Evolutionary conservation across 2,888 invertebrate species (phyloP), one percentile per base, ranked within the genome.

Genomic region (Xestia sexstrigata): DNA sequence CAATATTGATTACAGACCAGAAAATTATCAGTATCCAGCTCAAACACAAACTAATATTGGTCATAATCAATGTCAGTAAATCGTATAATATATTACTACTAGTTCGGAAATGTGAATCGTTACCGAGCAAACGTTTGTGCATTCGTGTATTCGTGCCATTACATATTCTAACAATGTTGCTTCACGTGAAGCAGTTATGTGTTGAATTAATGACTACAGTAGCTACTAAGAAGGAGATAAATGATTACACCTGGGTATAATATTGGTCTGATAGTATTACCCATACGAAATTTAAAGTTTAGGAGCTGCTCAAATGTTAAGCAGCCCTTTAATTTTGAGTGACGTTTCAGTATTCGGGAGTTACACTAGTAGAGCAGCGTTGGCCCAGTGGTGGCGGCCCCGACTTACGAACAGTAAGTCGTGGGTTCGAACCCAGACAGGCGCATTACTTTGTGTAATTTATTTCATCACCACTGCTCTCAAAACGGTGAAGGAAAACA

Each of bases 151-250:
- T 67, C 58, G 23, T 68, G 82, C 20, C 65, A 63, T 62, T 55
- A 76, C 42, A 62, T 70, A 81, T 74, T 74, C 70, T 3, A 55
- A 52, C 74, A 80, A 70, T 62, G 39, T 67, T 60, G 30, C 42
- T 74, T 30, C 81, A 71, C 70, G 74, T 35, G 8, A 71, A 68
- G 23, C 74, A 62, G 60, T 70, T 60, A 74, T 74, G 62, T 70
- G 69, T 45, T 6, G 45, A 65, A 45, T 65, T 65, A 55, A 76
- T 76, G 55, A 55, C 55, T 76, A 35, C 35, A 76, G 45, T 45
- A 8, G 52, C 9, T 52, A 63, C 42, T 75, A 20, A 30, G 30
- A 30, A 30, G n/a, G 15, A 63, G 35, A 39, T 67, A 39, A 26
- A 9, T 47, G 76, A 66, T 60, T 76, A 47, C 39, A 62, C 6